These are phyloP conservation scores for Ceriagrion tenellum DNA, from an alignment of 2,888 invertebrate species.

Conservation along the genomic window DNA sequence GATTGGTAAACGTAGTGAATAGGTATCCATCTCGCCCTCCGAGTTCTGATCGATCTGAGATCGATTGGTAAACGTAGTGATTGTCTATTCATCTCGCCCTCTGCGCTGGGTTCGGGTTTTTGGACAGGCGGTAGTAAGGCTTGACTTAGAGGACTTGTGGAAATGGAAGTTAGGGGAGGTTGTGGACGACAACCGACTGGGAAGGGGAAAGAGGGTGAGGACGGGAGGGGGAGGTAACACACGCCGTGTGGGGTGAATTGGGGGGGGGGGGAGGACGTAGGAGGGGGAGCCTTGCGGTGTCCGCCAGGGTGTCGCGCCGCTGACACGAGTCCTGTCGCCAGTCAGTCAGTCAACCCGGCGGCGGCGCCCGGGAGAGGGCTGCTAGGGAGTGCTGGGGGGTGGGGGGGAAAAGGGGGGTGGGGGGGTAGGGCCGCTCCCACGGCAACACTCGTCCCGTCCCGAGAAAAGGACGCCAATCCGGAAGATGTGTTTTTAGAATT, in stretches of 20 bases:
- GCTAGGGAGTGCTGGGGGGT: too few species aligned
- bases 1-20: too few species aligned
- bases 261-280: neutral
- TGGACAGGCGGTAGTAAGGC: too few species aligned
- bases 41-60: too few species aligned
- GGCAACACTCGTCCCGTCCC: neutral
- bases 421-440: neutral
- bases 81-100: too few species aligned
- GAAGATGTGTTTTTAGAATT: too few species aligned
- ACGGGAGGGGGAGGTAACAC: neutral
- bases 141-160: neutral
- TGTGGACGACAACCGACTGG: too few species aligned
- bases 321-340: constrained; percentile 68
- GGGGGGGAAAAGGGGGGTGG: too few species aligned
- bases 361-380: neutral
- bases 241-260: neutral
- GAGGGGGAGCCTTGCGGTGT: neutral
- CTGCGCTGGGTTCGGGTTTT: too few species aligned
- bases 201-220: neutral
- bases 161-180: neutral
- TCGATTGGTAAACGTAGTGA: too few species aligned
- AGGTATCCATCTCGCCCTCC: too few species aligned
- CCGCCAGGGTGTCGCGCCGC: constrained; percentile 66
- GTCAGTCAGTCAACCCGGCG: constrained; percentile 34
- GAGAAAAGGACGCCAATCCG: too few species aligned